Conservation (phyloP, 1,140 invertebrate species). For the Pararge aegeria region DNA sequence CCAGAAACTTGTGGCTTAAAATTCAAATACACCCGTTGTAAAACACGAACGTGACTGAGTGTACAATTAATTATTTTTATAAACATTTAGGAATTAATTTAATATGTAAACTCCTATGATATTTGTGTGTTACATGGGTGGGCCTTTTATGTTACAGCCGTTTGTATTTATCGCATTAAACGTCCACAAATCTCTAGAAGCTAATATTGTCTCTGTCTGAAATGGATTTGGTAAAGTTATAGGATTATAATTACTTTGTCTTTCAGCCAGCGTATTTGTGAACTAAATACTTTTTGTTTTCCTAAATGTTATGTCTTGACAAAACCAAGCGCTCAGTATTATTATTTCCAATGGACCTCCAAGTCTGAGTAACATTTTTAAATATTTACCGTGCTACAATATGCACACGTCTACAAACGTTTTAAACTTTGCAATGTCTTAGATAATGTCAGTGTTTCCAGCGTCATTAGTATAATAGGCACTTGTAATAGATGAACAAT, state of each 20-base stretch:
- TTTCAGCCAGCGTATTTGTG: too few relatives aligned
- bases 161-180: too few relatives aligned
- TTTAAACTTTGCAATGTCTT: conserved; percentile 31
- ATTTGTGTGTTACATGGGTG: too few relatives aligned
- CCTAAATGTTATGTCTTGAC: conserved; percentile 63
- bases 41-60: too few relatives aligned
- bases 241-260: not conserved
- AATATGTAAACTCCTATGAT: too few relatives aligned
- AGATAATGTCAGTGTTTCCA: conserved; percentile 31
- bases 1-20: too few relatives aligned
- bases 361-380: conserved; percentile 57
- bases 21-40: too few relatives aligned
- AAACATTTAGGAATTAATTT: too few relatives aligned
- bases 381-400: conserved; percentile 40
- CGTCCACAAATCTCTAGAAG: not conserved
- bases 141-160: not conserved
- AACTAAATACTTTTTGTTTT: too few relatives aligned
- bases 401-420: conserved; percentile 28
- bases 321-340: conserved; percentile 46
- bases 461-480: conserved; percentile 44
- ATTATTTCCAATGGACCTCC: conserved; percentile 40
- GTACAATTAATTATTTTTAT: too few relatives aligned
- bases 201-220: not conserved
- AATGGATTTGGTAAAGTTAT: not conserved
- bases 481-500: conserved; percentile 58